phyloP scores from a whole-genome alignment of 2,888 invertebrate genomes.

The Xestia rhomboidea region DNA sequence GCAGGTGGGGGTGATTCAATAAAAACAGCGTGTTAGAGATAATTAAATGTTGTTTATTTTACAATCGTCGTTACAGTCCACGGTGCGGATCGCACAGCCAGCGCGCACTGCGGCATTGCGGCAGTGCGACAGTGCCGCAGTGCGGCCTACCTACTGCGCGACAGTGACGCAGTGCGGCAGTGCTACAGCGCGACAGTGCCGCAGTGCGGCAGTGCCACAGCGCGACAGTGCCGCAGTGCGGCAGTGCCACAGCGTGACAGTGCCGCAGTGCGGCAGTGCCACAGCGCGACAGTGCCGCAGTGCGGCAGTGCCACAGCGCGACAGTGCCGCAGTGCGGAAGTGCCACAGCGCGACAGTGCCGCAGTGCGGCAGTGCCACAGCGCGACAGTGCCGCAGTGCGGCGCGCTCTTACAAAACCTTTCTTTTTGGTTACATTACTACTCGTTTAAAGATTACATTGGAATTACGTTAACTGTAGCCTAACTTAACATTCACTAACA shows the following conservation, averaged over 20 bases:
- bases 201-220: conserved; percentile 17
- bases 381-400: conserved; percentile 4
- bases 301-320: conserved; percentile 42
- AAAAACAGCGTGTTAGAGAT: conserved; percentile 74
- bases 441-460: conserved; percentile 69
- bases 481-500: conserved; percentile 70
- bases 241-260: conserved; percentile 1
- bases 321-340: conserved; percentile 19
- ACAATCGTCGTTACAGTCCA: conserved; percentile 74
- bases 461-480: conserved; percentile 68
- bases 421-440: conserved; percentile 74
- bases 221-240: conserved; percentile 4
- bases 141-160: conserved; percentile 33
- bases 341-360: conserved; percentile 11
- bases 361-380: background rate
- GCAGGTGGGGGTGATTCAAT: conserved; percentile 13
- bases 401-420: conserved; percentile 70
- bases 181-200: background rate
- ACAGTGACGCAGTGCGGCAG: background rate
- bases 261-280: conserved; percentile 24
- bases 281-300: conserved; percentile 51
- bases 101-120: conserved; percentile 43
- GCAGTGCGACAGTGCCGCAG: background rate
- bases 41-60: conserved; percentile 86
- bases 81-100: conserved; percentile 67